phyloP scores from a whole-genome alignment of 2,113 vertebrate species.

The Pachypanchax playfairii region DNA sequence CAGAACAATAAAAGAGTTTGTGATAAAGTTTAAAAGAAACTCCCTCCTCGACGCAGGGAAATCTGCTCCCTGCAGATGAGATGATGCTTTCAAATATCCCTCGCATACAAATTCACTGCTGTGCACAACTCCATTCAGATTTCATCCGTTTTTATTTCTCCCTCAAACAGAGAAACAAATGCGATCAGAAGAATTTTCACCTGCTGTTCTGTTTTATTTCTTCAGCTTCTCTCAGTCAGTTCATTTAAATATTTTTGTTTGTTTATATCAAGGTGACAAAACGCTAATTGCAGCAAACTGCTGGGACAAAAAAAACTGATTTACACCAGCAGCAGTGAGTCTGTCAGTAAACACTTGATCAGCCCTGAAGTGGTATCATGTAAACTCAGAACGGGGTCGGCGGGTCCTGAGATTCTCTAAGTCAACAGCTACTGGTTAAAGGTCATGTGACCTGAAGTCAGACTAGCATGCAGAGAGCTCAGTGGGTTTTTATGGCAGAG shows the following conservation, averaged over 20 bases:
- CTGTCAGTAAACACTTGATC: slow-evolving; percentile 9
- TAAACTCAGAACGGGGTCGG: too few relatives aligned
- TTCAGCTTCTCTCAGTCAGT: neutral
- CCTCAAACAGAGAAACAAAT: neutral
- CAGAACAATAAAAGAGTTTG: slow-evolving; percentile 25
- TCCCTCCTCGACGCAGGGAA: slow-evolving; percentile 8
- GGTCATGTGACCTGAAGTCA: too few relatives aligned
- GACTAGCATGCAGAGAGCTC: too few relatives aligned
- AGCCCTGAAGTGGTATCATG: too few relatives aligned
- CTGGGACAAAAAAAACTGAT: slow-evolving; percentile 35
- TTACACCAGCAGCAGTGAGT: slow-evolving; percentile 15
- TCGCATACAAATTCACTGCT: slow-evolving; percentile 17
- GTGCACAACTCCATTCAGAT: slow-evolving; percentile 6
- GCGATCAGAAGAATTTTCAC: slow-evolving; percentile 22
- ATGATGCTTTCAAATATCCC: slow-evolving; percentile 13
- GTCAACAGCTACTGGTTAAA: too few relatives aligned
- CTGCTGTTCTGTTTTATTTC: slow-evolving; percentile 42
- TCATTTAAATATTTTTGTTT: slow-evolving; percentile 24
- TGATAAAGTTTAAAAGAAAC: slow-evolving; percentile 1
- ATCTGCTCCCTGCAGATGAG: slow-evolving; percentile 18
- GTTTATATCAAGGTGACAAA: slow-evolving; percentile 19
- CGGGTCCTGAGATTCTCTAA: too few relatives aligned
- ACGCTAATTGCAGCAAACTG: slow-evolving; percentile 47
- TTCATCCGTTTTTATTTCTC: neutral
- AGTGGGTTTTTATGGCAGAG: too few relatives aligned